These are phyloP conservation scores for Pseudomyrmex sp. DNA, from an alignment of 1,140 invertebrate genomes.

Conservation along the genomic window DNA sequence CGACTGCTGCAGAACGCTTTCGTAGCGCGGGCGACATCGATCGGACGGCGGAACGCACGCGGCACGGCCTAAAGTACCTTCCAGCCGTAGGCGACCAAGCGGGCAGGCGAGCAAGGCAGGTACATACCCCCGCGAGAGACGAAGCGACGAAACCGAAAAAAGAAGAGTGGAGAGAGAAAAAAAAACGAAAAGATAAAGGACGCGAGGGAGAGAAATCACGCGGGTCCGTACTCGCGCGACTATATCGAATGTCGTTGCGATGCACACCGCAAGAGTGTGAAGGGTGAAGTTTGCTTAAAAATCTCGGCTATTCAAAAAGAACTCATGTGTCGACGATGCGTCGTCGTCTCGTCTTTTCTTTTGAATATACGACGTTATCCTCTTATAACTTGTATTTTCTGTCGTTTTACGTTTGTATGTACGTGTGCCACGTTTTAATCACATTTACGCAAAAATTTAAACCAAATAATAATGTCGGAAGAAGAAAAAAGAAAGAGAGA, in stretches of 20 bases:
- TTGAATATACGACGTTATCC: background rate
- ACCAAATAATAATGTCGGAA: too few species aligned
- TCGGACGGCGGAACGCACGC: slow-evolving; percentile 41
- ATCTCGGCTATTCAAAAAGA: slow-evolving; percentile 27
- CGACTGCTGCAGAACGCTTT: slow-evolving; percentile 50
- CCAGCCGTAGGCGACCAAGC: slow-evolving; percentile 19
- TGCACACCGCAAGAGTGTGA: too few species aligned
- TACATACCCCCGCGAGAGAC: slow-evolving; percentile 28
- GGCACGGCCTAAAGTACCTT: slow-evolving; percentile 32
- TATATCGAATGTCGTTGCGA: slow-evolving; percentile 73
- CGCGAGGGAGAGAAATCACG: slow-evolving; percentile 35
- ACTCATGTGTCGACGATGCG: background rate
- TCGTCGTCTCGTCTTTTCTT: too few species aligned
- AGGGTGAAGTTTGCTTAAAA: slow-evolving; percentile 8
- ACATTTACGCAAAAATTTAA: too few species aligned
- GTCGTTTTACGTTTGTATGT: too few species aligned
- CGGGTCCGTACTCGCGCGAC: slow-evolving; percentile 69
- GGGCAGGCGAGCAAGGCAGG: slow-evolving; percentile 3
- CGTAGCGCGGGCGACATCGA: slow-evolving; percentile 50
- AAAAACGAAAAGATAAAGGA: slow-evolving; percentile 3
- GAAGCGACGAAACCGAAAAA: slow-evolving; percentile 50
- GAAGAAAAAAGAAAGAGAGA: background rate
- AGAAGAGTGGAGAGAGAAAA: background rate
- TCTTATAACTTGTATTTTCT: too few species aligned
- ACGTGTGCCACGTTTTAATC: too few species aligned